Evolutionary conservation across 2,113 vertebrate genomes (phyloP), one percentile per base, ranked within the genome.

Genomic region (Erpornis zantholeuca): DNA sequence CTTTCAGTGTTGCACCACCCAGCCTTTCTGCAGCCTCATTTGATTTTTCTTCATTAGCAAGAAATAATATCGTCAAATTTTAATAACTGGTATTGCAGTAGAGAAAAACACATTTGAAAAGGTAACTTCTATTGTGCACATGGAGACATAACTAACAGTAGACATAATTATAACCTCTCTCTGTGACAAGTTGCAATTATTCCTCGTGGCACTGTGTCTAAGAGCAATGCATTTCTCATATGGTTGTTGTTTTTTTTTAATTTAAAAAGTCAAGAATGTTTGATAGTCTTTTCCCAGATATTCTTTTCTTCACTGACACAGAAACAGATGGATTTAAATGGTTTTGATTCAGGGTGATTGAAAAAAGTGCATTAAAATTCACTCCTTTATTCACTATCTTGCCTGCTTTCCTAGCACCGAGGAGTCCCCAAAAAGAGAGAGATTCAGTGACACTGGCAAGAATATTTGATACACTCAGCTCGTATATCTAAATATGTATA

Each of bases 111-210:
- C 23, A 92, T 90, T 90, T 90, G 94, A 88, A 96, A 96, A 92
- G 21, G 65, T 92, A 93, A 86, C 83, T 94, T 94, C 72, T 71
- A 45, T 56, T 96, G 87, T 88, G 88, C 60, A 73, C n/a, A 40
- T 6, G 27, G 59, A 94, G 92, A 90, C 73, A 50, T 84, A 96
- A 90, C 86, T 94, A 92, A 93, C 33, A 72, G 83, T 27, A 97
- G 94, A 88, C 76, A 86, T 90, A 97, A 97, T 97, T 95, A 95
- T 73, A 96, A 90, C 45, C 56, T 93, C 93, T 96, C 63, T 83
- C 76, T 59, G 36, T 92, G 93, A 97, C 91, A 95, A 96, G 88
- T 54, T 94, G 68, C 82, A 97, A 97, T 97, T 97, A 97, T 73
- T 90, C 50, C 38, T 92, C 33, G 52, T 22, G 42, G 86, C n/a